These are phyloP conservation scores for Oryzaephilus surinamensis DNA, from an alignment of 1,140 invertebrate genomes.

Conservation along the genomic window DNA sequence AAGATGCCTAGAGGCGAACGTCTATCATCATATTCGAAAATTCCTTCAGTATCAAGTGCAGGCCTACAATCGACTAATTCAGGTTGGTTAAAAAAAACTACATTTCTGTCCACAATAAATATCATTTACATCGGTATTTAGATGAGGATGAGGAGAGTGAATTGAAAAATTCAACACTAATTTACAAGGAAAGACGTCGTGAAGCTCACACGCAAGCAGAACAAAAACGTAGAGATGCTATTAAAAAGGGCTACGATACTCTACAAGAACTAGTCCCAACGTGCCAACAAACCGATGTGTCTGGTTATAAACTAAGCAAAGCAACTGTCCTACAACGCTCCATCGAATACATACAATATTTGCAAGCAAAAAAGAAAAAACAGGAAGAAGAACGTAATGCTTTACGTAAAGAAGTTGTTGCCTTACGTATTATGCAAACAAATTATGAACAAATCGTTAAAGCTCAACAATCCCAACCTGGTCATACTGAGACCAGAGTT, in stretches of 20 bases:
- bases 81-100: too few relatives aligned
- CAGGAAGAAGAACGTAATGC: slow-evolving; percentile 87
- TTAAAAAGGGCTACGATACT: slow-evolving; percentile 90
- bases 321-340: slow-evolving; percentile 89
- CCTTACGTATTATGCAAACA: slow-evolving; percentile 81
- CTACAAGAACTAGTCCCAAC: slow-evolving; percentile 86
- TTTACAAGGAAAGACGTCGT: slow-evolving; percentile 84
- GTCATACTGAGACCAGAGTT: slow-evolving; percentile 72
- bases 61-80: too few relatives aligned
- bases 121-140: slow-evolving; percentile 44
- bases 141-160: slow-evolving; percentile 91
- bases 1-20: too few relatives aligned
- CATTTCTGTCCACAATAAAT: slow-evolving; percentile 8
- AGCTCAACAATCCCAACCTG: slow-evolving; percentile 86
- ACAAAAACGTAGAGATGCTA: slow-evolving; percentile 92
- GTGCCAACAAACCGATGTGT: slow-evolving; percentile 78
- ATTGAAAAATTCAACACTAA: slow-evolving; percentile 59
- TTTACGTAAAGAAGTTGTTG: slow-evolving; percentile 90
- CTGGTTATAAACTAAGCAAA: slow-evolving; percentile 88
- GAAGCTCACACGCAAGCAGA: slow-evolving; percentile 96
- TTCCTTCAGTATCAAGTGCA: too few relatives aligned
- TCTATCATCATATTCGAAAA: too few relatives aligned
- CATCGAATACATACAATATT: slow-evolving; percentile 83
- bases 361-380: slow-evolving; percentile 84
- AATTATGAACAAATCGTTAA: slow-evolving; percentile 96